These are phyloP conservation scores for Hypolimnas misippus DNA, from an alignment of 2,888 invertebrate species.

Conservation along the genomic window DNA sequence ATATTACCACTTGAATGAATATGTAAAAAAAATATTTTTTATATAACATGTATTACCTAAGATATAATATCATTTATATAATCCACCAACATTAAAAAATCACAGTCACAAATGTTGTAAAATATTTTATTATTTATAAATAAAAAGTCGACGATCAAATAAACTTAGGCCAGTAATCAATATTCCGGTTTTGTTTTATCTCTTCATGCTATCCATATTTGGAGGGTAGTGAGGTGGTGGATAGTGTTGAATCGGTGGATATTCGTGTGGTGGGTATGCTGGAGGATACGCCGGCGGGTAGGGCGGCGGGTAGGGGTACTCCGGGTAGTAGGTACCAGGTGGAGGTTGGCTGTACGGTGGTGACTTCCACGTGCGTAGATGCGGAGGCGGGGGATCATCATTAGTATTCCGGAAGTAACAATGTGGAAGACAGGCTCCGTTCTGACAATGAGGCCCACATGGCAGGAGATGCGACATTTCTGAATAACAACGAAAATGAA, in stretches of 20 bases:
- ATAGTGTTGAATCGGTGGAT: constrained; percentile 20
- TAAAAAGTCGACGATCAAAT: not conserved
- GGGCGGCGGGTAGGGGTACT: not conserved
- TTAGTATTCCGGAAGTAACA: constrained; percentile 24
- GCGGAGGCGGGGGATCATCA: constrained; percentile 24
- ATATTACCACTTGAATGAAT: too few species aligned
- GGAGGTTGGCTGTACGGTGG: constrained; percentile 10
- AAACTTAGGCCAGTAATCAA: not conserved
- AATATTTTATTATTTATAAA: too few species aligned
- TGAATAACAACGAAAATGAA: constrained; percentile 20
- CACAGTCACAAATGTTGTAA: too few species aligned
- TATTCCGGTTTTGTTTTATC: not conserved
- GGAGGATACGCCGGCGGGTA: constrained; percentile 23
- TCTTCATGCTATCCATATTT: constrained; percentile 13
- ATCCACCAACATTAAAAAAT: too few species aligned
- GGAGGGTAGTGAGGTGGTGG: constrained; percentile 16
- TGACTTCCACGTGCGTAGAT: constrained; percentile 10
- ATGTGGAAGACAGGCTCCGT: constrained; percentile 35
- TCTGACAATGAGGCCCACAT: constrained; percentile 37
- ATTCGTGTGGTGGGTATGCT: constrained; percentile 17
- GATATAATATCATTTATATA: too few species aligned
- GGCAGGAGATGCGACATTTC: constrained; percentile 34
- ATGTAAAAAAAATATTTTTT: too few species aligned
- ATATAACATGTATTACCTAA: too few species aligned
- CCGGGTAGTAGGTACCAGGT: not conserved